Conservation (phyloP, 2,797 vertebrate species). For the Chelon labrosus region DNA sequence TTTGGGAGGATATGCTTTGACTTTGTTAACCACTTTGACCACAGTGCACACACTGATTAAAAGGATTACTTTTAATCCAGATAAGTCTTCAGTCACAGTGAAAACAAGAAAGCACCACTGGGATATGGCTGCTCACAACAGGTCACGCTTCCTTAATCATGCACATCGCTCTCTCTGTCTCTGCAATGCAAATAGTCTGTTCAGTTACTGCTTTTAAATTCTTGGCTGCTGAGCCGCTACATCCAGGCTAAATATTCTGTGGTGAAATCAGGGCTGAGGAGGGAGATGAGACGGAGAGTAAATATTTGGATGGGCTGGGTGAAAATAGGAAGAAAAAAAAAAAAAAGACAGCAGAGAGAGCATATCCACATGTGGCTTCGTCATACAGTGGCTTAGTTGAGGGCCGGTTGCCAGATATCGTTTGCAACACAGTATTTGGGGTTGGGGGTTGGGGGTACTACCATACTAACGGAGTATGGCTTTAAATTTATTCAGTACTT, state of each 20-base stretch:
- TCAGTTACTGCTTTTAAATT: slow-evolving; percentile 14
- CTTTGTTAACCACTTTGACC: slow-evolving; percentile 21
- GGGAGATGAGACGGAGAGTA: slow-evolving; percentile 43
- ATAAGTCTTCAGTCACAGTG: slow-evolving; percentile 16
- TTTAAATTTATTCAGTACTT: slow-evolving; percentile 5
- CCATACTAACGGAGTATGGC: not conserved
- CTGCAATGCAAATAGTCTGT: slow-evolving; percentile 20
- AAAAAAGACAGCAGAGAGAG: slow-evolving; percentile 43
- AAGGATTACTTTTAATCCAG: slow-evolving; percentile 48
- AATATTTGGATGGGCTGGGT: slow-evolving; percentile 64
- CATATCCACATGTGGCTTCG: slow-evolving; percentile 68
- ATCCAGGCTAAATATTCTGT: slow-evolving; percentile 21
- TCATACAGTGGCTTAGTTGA: slow-evolving; percentile 22
- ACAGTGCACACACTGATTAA: slow-evolving; percentile 13
- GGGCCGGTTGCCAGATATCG: slow-evolving; percentile 53
- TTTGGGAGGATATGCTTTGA: slow-evolving; percentile 7
- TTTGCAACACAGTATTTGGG: slow-evolving; percentile 9
- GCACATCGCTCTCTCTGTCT: not conserved
- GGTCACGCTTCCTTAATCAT: slow-evolving; percentile 34
- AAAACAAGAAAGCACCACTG: slow-evolving; percentile 18
- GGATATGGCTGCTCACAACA: slow-evolving; percentile 24
- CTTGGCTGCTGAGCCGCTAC: slow-evolving; percentile 6
- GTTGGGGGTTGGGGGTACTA: not conserved
- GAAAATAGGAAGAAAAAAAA: slow-evolving; percentile 21
- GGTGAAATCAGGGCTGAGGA: slow-evolving; percentile 29